Conservation (phyloP, 2,113 vertebrate genomes). For the Daphoenositta chrysoptera region DNA sequence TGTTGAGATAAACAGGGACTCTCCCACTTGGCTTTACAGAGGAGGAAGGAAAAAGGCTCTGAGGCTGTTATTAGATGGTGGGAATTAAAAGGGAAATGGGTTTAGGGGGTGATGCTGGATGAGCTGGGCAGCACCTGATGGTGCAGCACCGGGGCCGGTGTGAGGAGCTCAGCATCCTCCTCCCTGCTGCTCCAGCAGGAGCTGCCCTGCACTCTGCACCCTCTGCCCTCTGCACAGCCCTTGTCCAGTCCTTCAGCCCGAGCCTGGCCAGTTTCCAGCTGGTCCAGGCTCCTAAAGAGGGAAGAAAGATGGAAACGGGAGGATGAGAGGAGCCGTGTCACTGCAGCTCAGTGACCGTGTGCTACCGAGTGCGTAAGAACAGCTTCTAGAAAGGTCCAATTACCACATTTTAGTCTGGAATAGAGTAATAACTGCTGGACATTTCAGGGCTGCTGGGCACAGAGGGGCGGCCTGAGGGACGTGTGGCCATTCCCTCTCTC, state of each 20-base stretch:
- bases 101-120: neutral
- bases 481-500: neutral
- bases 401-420: neutral
- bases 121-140: neutral
- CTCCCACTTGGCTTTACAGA: neutral
- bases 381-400: neutral
- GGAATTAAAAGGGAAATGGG: neutral
- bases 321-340: neutral
- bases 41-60: neutral
- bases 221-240: neutral
- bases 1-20: neutral
- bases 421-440: neutral
- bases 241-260: neutral
- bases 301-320: neutral
- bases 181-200: neutral
- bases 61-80: neutral
- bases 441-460: neutral
- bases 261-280: neutral
- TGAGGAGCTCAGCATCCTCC: neutral
- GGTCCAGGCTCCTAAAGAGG: neutral
- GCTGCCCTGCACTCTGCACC: neutral
- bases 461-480: neutral
- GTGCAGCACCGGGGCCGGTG: neutral
- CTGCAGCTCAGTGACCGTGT: fast-evolving
- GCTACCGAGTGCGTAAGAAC: neutral